phyloP scores from a whole-genome alignment of 2,797 vertebrate genomes.

The Coccyzus lansbergi region DNA sequence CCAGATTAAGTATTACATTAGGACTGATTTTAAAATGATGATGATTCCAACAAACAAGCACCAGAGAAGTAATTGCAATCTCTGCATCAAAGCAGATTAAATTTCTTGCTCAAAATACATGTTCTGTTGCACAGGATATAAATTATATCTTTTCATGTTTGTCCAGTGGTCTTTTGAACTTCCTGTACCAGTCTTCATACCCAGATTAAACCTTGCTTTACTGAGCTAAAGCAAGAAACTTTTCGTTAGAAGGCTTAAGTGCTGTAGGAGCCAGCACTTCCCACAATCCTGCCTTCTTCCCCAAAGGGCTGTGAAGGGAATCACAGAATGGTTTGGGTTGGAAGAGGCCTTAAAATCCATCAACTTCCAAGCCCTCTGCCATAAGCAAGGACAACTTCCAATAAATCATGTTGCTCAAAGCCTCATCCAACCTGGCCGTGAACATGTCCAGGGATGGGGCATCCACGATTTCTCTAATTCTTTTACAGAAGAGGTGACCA shows the following conservation, averaged over 20 bases:
- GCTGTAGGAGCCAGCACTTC: neutral
- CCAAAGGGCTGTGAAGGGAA: neutral
- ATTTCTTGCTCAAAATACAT: neutral
- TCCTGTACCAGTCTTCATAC: neutral
- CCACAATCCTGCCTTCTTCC: neutral
- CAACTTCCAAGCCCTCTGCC: too few relatives aligned
- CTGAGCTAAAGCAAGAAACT: neutral
- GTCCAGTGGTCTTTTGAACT: neutral
- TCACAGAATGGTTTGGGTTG: too few relatives aligned
- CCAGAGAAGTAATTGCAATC: neutral
- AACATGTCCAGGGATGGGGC: too few relatives aligned
- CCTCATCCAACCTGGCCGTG: too few relatives aligned
- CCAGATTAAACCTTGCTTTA: neutral
- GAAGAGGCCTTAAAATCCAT: too few relatives aligned
- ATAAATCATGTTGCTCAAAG: too few relatives aligned
- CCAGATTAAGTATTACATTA: neutral
- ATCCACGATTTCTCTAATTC: too few relatives aligned
- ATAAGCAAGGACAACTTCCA: too few relatives aligned
- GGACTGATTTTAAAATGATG: neutral
- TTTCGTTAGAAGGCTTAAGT: neutral
- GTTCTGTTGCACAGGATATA: neutral
- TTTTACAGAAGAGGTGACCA: rapidly evolving
- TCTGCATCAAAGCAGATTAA: neutral
- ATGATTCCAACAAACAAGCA: neutral
- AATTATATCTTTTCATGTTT: neutral